Base-by-base conservation (phyloP, 2,113 vertebrate species). In the Sylvicapra grimmia region DNA sequence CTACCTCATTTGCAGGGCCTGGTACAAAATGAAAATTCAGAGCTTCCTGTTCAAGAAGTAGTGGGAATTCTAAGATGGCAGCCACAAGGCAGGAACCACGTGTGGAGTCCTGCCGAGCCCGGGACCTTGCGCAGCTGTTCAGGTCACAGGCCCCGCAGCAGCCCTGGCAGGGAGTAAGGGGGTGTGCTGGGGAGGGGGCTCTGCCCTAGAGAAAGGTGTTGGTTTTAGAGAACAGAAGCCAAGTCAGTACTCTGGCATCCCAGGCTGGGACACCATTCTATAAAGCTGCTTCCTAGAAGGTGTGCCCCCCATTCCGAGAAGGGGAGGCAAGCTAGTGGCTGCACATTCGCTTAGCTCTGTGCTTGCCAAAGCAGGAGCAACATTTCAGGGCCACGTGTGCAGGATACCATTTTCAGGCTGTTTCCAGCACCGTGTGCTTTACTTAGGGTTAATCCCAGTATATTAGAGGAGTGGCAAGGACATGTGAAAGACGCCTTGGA, bases 401-500 rank as follows among this genome's bases (percentile, higher is more conserved):
- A 63, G 95, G 95, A 90, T 90, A 86, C 91, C 94, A 96, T 54
- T 90, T 58, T 75, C 47, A 91, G 88, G 40, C 86, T 97, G 82
- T 89, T 89, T 90, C 79, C 44, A 47, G 79, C 3, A 1, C 47
- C 7, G 0, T 72, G 88, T 25, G 86, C 93, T 96, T 88, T 56
- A 16, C 85, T 90, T 40, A 84, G 87, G 80, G 75, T 88, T 97
- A 96, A 93, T 94, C 88, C 95, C 12, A 47, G 90, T 93, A 90
- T 96, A 93, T 93, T 90, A 86, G 96, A 89, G 92, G 92, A 98
- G 47, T 68, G 94, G 86, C 94, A 93, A 86, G 85, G 75, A 88
- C 96, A 96, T 90, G 94, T 79, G 97, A 98, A 97, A 97, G 94
- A 84, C 72, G 2, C 95, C 93, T 96, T 93, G 97, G 96, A 98